phyloP scores from a whole-genome alignment of 2,888 invertebrate genomes.

The Leucophora obtusa region DNA sequence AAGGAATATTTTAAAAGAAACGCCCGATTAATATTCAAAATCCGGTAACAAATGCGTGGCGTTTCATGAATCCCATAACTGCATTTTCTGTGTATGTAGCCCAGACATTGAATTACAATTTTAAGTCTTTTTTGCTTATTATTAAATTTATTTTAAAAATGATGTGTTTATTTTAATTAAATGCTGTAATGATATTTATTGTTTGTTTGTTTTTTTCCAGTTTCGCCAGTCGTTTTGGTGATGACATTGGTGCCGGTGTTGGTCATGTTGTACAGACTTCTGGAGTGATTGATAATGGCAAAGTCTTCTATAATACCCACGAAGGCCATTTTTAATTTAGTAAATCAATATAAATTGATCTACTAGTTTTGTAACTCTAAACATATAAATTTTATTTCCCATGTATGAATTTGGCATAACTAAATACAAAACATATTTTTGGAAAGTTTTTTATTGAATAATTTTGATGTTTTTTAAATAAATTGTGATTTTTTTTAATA shows the following conservation, averaged over 20 bases:
- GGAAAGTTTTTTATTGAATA: too few species aligned
- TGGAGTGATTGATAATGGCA: conserved; percentile 65
- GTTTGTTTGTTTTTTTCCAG: conserved; percentile 32
- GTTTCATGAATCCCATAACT: too few species aligned
- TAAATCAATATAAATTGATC: neutral
- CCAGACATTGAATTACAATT: conserved; percentile 10
- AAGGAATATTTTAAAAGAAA: too few species aligned
- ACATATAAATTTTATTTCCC: too few species aligned
- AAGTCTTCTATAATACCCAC: conserved; percentile 51
- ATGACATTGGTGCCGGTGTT: neutral
- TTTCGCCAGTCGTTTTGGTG: conserved; percentile 64
- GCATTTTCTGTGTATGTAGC: too few species aligned
- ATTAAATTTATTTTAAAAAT: neutral
- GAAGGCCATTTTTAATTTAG: conserved; percentile 47
- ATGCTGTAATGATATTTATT: neutral
- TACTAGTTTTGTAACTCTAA: neutral
- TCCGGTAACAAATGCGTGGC: too few species aligned
- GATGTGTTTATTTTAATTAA: neutral
- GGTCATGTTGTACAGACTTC: conserved; percentile 64
- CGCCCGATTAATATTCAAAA: too few species aligned
- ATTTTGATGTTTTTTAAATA: conserved; percentile 11
- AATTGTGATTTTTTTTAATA: conserved; percentile 28
- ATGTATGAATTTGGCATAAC: neutral
- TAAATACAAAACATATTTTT: neutral
- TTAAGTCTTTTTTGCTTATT: neutral